phyloP scores from a whole-genome alignment of 2,113 vertebrate genomes.

The Machaerirhynchus nigripectus region DNA sequence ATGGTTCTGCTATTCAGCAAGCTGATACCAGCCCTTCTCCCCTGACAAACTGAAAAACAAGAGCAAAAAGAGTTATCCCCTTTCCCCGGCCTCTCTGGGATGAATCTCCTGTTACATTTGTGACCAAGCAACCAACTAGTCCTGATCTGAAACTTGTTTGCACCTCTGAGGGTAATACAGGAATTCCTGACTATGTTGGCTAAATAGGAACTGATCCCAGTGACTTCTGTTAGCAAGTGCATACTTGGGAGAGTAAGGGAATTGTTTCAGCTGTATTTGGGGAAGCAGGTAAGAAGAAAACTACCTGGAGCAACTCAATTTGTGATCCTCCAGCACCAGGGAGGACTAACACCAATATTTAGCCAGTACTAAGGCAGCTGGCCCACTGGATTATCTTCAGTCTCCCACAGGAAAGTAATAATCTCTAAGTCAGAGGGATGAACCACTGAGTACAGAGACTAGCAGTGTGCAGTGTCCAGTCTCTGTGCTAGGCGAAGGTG shows the following conservation, averaged over 20 bases:
- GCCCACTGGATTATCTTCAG: background rate
- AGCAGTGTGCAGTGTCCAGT: background rate
- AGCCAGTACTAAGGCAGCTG: background rate
- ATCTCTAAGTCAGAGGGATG: background rate
- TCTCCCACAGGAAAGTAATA: background rate
- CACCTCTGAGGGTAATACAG: background rate
- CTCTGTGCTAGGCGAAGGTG: background rate
- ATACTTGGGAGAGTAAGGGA: background rate
- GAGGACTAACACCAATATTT: background rate
- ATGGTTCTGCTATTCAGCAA: background rate
- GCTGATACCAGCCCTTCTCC: background rate
- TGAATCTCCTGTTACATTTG: background rate
- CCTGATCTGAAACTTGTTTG: slow-evolving; percentile 8
- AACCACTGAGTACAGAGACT: background rate
- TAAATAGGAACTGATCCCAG: background rate
- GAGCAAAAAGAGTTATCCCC: background rate
- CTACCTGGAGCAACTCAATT: background rate
- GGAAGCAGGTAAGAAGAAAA: background rate
- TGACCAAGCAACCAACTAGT: background rate
- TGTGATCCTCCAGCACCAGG: background rate
- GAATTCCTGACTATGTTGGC: slow-evolving; percentile 9
- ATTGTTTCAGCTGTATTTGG: background rate
- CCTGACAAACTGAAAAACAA: slow-evolving; percentile 15
- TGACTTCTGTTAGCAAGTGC: background rate
- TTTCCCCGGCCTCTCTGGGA: slow-evolving; percentile 8